Base-by-base conservation (phyloP, 2,888 invertebrate species). In the Pherbina coryleti region DNA sequence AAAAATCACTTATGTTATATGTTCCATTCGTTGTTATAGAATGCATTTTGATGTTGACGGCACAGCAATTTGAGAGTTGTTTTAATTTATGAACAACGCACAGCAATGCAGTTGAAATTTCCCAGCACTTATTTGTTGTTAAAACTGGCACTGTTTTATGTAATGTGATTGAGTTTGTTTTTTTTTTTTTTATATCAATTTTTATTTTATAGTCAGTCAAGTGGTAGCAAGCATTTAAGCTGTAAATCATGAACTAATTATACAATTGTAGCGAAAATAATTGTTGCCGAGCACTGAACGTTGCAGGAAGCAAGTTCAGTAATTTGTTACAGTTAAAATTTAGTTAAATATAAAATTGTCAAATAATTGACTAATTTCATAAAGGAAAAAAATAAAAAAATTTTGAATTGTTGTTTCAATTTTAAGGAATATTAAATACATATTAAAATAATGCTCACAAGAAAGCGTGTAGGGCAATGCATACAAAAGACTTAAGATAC, bases 21-120 rank as follows among this genome's bases (percentile, higher is more conserved):
- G 19, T 60, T 25, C 3, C 28, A 9, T 3, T 28, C 28, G 57
- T 28, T 22, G 57, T 28, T 22, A 22, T 22, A 60, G 25, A 14
- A 11, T 60, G 25, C 11, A 60, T 60, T 11, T 19, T 28, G 5
- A 22, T 11, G 44, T 44, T 44, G 25, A 25, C 22, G 57, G 25
- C 57, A 28, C 25, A 25, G 57, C 57, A 60, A 60, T 60, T 60
- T 60, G 9, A 28, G 11, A 60, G 57, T 60, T 22, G 25, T 22
- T 60, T 60, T 60, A 60, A 60, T 60, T 60, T 60, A 60, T 60
- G 11, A 25, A 60, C 57, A 60, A 60, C 57, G 57, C 57, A 60
- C 57, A 60, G 57, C 22, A 60, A 60, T 60, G 57, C 28, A 14
- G 57, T 22, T 25, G 8, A 55, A 60, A 60, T 25, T 19, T 60